Base-by-base conservation (phyloP, 92 coral and sea anemone genomes). In the Zoanthus sansibaricus region DNA sequence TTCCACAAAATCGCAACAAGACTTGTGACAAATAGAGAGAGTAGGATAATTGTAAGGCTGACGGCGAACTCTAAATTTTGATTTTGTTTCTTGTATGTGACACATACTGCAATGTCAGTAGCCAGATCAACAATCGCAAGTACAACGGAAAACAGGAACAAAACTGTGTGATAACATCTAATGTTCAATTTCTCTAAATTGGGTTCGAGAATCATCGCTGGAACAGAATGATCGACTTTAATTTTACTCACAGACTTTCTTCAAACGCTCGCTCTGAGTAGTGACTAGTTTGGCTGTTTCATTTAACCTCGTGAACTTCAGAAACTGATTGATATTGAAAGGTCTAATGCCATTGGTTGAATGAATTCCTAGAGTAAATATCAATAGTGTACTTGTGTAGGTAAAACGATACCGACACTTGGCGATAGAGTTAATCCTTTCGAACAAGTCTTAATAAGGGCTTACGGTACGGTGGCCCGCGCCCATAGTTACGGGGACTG, bases 161-260 rank as follows among this genome's bases (percentile, higher is more conserved):
- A 15, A 13, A 80, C 59, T 30, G 85, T 80, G 33, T 80, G 85
- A 14, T 80, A 80, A 18, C 58, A 80, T 14, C 47, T 66, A 11
- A 80, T 16, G 25, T 80, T 67, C 85, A 80, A 7, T 0, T 80
- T 80, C 14, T 80, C 85, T 15, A 80, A 67, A 20, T 80, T 80
- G 58, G 85, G 85, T 80, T 80, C 66, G 46, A 80, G 73, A 68
- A 80, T 80, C 85, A 80, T 80, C 14, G 69, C 69, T 62, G 31
- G 5, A 49, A n/a, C n/a, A 2, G 54, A 49, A 49, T 49, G 54
- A 1, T 10, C 54, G 1, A 10, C 12, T n/a, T n/a, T n/a, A n/a
- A n/a, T n/a, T n/a, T n/a, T n/a, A n/a, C n/a, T n/a, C n/a, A n/a
- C n/a, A n/a, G n/a, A n/a, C n/a, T n/a, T n/a, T n/a, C n/a, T n/a